Base-by-base conservation (phyloP, 2,888 invertebrate genomes). In the Tipula vernalis region DNA sequence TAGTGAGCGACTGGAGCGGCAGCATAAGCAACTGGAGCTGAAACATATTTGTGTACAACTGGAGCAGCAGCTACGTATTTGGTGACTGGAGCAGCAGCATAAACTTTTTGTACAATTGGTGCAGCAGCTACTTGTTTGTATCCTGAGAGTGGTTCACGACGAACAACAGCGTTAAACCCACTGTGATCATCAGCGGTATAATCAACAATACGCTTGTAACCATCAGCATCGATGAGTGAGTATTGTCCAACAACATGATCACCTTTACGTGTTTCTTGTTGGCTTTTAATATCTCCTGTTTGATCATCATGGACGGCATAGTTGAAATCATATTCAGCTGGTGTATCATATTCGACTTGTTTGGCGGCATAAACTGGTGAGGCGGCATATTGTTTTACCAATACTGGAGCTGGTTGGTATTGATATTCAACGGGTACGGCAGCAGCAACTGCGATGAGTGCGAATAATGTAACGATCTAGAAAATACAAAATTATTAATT, bases 161-260 rank as follows among this genome's bases (percentile, higher is more conserved):
- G 91, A 1, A 93, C 93, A 71, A 93, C 89, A 4, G 93, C 93
- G 89, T 93, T 92, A 90, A 93, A 93, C 87, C 93, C 93, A 87
- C 90, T 92, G 88, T 92, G 92, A n/a, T 91, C 90, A 89, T 93
- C 93, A 41, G 93, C 92, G 87, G 91, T 91, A 89, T 93, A 93
- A 39, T 93, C 91, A 15, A 93, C 93, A 47, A 91, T 91, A 87
- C 93, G 92, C 87, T 91, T 91, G 88, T 91, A 91, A 44, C 93
- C 93, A 90, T 93, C 93, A 39, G 93, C 89, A 88, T 93, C 93
- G 88, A 93, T 90, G 3, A 93, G 89, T 87, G 92, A 92, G 89
- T 93, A 93, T 88, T 91, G 90, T 5, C 93, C 93, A 87, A 92
- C 91, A 36, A 93, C 93, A 87, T 90, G 90, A 89, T 93, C 92